Evolutionary conservation across 2,797 vertebrate genomes (phyloP).

Genomic region (Rhyacichthys aspro): DNA sequence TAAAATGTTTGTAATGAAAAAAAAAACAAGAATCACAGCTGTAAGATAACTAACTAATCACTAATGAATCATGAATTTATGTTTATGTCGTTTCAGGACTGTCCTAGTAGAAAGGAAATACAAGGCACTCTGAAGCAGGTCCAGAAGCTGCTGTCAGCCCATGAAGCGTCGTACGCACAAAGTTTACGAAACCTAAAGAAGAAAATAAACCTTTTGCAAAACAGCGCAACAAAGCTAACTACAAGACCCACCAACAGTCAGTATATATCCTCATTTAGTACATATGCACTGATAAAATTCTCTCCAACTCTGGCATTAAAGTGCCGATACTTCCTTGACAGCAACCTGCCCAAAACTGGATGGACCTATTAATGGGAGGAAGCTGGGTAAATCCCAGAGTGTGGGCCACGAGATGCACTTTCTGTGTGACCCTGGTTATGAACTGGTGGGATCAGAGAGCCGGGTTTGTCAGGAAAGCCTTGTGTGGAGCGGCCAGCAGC

Average conservation of each 20-base stretch:
- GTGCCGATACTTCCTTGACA: slow-evolving; percentile 40
- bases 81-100: slow-evolving; percentile 75
- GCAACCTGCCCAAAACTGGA: slow-evolving; percentile 81
- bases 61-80: not conserved
- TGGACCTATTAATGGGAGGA: slow-evolving; percentile 76
- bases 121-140: slow-evolving; percentile 81
- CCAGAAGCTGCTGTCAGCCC: slow-evolving; percentile 85
- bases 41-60: too few relatives aligned
- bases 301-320: not conserved
- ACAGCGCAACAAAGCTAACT: slow-evolving; percentile 56
- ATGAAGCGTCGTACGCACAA: slow-evolving; percentile 84
- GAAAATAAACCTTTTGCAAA: slow-evolving; percentile 85
- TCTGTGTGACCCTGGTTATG: slow-evolving; percentile 81
- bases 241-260: slow-evolving; percentile 75
- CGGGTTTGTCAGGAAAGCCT: slow-evolving; percentile 81
- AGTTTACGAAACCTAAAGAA: slow-evolving; percentile 80
- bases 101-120: slow-evolving; percentile 78
- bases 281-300: not conserved
- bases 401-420: slow-evolving; percentile 87
- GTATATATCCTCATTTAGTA: slow-evolving; percentile 14
- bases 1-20: too few relatives aligned
- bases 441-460: slow-evolving; percentile 83
- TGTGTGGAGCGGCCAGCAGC: slow-evolving; percentile 84
- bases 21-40: too few relatives aligned
- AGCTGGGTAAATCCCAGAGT: slow-evolving; percentile 77